Conservation (phyloP, 2,113 vertebrate species). For the Archocentrus centrarchus region DNA sequence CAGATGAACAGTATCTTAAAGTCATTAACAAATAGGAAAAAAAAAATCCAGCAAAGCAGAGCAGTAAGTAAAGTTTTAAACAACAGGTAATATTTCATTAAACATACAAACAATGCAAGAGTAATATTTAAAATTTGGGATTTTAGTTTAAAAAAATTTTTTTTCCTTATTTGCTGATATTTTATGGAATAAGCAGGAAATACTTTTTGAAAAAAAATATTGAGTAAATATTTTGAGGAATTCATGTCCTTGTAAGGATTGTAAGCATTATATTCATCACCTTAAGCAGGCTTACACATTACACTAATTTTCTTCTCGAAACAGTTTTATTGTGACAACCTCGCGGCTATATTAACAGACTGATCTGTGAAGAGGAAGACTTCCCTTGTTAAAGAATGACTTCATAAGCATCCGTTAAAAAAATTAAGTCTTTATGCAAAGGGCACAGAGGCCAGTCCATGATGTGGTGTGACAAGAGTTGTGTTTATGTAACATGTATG, state of each 20-base stretch:
- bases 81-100: too few species aligned
- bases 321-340: background rate
- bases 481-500: conserved; percentile 46
- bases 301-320: background rate
- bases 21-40: too few species aligned
- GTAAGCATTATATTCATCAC: conserved; percentile 17
- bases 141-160: too few species aligned
- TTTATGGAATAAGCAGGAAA: too few species aligned
- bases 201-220: too few species aligned
- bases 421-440: conserved; percentile 34
- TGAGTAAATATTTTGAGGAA: background rate
- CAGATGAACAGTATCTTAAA: too few species aligned
- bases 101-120: too few species aligned
- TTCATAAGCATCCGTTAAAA: conserved; percentile 4
- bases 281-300: conserved; percentile 15
- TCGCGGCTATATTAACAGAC: background rate
- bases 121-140: too few species aligned
- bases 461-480: conserved; percentile 12
- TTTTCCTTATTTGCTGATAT: too few species aligned
- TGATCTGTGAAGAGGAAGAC: conserved; percentile 40
- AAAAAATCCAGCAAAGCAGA: too few species aligned
- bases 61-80: too few species aligned
- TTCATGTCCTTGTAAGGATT: background rate
- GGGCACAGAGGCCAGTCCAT: background rate
- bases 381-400: conserved; percentile 11